Evolutionary conservation across 2,113 vertebrate species (phyloP).

Genomic region (Zeus faber): DNA sequence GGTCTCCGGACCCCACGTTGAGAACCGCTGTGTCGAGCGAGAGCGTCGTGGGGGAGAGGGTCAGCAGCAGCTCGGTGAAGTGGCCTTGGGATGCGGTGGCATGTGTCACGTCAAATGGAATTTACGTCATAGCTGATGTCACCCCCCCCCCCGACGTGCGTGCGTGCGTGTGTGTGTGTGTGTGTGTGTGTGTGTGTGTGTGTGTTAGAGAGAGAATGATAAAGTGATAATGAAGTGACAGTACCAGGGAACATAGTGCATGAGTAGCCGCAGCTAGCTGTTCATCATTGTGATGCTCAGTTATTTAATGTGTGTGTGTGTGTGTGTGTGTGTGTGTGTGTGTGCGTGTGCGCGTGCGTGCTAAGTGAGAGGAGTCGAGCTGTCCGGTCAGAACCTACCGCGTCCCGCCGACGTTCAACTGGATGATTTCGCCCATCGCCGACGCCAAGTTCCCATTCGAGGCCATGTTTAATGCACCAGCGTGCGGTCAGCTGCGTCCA

Average conservation of each 20-base stretch:
- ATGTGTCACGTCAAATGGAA: too few relatives aligned
- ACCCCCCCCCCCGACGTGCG: too few relatives aligned
- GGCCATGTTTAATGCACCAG: constrained; percentile 74
- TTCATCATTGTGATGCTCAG: not conserved
- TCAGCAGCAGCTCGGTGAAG: too few relatives aligned
- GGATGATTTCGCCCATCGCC: constrained; percentile 89
- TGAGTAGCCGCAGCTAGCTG: not conserved
- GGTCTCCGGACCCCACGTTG: too few relatives aligned
- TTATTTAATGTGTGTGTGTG: not conserved
- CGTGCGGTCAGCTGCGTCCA: constrained; percentile 3
- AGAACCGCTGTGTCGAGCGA: too few relatives aligned
- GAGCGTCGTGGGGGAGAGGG: too few relatives aligned
- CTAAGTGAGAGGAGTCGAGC: constrained; percentile 2
- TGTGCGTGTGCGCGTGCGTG: not conserved
- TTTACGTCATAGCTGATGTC: too few relatives aligned
- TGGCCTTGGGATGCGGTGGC: too few relatives aligned
- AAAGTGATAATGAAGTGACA: not conserved
- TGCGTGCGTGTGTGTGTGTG: not conserved
- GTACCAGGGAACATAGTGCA: not conserved
- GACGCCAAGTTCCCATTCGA: constrained; percentile 74
- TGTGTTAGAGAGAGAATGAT: not conserved
- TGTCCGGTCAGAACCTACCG: constrained; percentile 67
- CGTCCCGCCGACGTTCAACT: constrained; percentile 93
- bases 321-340: too few relatives aligned
- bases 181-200: not conserved